phyloP scores from a whole-genome alignment of 64 coral and sea anemone genomes.

The Pachyseris speciosa region DNA sequence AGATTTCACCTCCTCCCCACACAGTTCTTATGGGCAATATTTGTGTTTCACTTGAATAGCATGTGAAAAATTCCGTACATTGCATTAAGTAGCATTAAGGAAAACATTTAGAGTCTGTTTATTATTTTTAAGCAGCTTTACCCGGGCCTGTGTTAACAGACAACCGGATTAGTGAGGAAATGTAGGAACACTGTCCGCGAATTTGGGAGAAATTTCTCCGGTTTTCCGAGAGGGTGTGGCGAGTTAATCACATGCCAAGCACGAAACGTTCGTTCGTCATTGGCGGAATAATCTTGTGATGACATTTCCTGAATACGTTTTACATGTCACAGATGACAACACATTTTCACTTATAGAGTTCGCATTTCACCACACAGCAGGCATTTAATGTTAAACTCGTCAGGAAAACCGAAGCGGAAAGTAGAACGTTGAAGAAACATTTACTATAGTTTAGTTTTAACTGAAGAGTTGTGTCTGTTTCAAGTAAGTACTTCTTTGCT shows the following conservation, averaged over 20 bases:
- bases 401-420: too few species aligned
- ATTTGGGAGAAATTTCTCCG: not conserved
- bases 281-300: not conserved
- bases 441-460: not conserved
- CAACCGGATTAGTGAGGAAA: not conserved
- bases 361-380: not conserved
- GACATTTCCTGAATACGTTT: conserved; percentile 28
- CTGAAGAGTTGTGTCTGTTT: not conserved
- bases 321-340: not conserved
- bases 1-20: too few species aligned
- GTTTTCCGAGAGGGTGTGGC: not conserved
- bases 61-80: too few species aligned
- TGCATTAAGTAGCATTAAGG: too few species aligned
- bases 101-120: too few species aligned
- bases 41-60: not conserved
- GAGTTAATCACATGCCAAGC: not conserved
- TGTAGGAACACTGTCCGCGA: not conserved
- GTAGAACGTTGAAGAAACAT: not conserved
- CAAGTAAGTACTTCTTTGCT: not conserved
- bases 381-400: too few species aligned
- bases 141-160: too few species aligned
- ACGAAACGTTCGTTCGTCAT: conserved; percentile 1
- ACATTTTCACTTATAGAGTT: not conserved
- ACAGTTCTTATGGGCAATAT: too few species aligned
- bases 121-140: too few species aligned